These are phyloP conservation scores for Campopleginae sp. DNA, from an alignment of 2,888 invertebrate species.

Conservation along the genomic window DNA sequence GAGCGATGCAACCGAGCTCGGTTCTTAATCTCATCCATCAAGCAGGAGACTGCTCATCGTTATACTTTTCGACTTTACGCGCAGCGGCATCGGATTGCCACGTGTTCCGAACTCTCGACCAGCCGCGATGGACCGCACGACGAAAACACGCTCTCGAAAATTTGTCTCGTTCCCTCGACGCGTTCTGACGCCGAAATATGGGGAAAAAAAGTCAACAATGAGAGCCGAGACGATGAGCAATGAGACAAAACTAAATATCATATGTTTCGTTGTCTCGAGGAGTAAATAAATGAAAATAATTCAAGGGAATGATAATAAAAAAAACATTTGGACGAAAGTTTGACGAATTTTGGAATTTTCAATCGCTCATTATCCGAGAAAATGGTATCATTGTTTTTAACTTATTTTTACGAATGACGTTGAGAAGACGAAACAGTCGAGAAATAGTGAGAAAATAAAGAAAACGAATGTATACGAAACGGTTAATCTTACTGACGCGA, in stretches of 20 bases:
- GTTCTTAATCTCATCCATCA: too few relatives aligned
- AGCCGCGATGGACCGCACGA: conserved; percentile 1
- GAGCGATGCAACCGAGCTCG: neutral
- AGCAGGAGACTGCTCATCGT: neutral
- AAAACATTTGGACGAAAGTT: neutral
- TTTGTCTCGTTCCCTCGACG: conserved; percentile 22
- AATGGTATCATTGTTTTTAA: neutral
- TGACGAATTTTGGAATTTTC: neutral
- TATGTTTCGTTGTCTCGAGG: neutral
- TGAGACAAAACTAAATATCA: neutral
- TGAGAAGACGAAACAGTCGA: neutral
- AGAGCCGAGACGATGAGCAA: neutral
- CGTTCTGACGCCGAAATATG: neutral
- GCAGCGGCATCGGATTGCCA: conserved; percentile 10
- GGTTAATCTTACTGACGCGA: neutral
- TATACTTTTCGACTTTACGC: neutral
- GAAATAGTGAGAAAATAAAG: neutral
- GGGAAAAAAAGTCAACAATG: neutral
- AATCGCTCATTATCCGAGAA: neutral
- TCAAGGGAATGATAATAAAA: neutral
- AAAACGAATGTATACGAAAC: neutral
- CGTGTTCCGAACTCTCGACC: neutral
- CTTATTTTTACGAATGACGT: neutral
- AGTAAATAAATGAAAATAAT: neutral
- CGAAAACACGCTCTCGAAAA: conserved; percentile 6